Conservation (phyloP, 2,888 invertebrate species). For the Encarsia formosa region DNA sequence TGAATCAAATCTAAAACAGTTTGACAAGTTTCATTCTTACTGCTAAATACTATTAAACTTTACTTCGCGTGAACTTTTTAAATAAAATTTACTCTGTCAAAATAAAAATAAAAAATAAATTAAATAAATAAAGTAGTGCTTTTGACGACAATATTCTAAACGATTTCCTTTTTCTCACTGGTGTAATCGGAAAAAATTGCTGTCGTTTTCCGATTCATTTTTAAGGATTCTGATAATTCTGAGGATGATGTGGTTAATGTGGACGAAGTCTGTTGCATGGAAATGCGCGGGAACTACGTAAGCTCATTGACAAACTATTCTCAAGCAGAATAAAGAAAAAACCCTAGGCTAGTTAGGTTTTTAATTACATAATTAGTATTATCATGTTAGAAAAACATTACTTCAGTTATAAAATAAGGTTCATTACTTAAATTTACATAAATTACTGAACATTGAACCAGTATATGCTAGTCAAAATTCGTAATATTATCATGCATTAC, state of each 20-base stretch:
- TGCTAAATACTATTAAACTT: constrained; percentile 13
- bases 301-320: constrained; percentile 30
- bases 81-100: too few relatives aligned
- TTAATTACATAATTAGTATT: background rate
- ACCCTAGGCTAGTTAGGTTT: constrained; percentile 18
- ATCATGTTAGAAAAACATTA: too few relatives aligned
- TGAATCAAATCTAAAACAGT: constrained; percentile 15
- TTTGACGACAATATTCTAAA: constrained; percentile 13
- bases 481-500: too few relatives aligned
- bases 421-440: too few relatives aligned
- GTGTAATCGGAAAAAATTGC: constrained; percentile 19
- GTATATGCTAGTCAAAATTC: too few relatives aligned
- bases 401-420: too few relatives aligned
- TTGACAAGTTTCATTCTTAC: constrained; percentile 11
- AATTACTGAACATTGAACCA: too few relatives aligned
- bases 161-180: constrained; percentile 21
- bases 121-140: background rate
- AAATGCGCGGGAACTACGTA: constrained; percentile 47
- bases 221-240: constrained; percentile 39
- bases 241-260: constrained; percentile 34
- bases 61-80: constrained; percentile 8
- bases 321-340: constrained; percentile 1
- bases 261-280: constrained; percentile 45
- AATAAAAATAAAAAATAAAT: background rate
- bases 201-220: constrained; percentile 15